Conservation (phyloP, 2,113 vertebrate species). For the Rutilus rutilus region DNA sequence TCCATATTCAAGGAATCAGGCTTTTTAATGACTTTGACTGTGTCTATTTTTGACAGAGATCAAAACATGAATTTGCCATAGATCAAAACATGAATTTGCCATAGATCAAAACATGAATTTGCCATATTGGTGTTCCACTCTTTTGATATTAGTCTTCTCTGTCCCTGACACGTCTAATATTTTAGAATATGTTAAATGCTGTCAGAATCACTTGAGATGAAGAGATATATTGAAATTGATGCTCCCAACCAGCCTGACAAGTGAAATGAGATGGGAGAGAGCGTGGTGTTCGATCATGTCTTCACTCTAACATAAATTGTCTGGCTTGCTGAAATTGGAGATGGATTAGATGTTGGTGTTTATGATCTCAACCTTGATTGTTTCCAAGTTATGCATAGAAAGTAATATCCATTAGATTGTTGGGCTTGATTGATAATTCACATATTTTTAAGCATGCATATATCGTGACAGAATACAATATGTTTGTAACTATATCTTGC, state of each 20-base stretch:
- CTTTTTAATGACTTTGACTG: neutral
- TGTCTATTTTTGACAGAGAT: slow-evolving; percentile 11
- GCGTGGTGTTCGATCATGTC: slow-evolving; percentile 18
- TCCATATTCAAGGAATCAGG: neutral
- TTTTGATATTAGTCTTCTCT: slow-evolving; percentile 9
- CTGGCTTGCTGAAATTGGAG: slow-evolving; percentile 41
- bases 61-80: neutral
- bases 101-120: slow-evolving; percentile 3
- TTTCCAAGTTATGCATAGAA: slow-evolving; percentile 22
- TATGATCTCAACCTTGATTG: slow-evolving; percentile 43
- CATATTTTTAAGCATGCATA: neutral
- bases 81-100: neutral
- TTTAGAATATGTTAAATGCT: slow-evolving; percentile 30
- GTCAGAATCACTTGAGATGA: slow-evolving; percentile 25
- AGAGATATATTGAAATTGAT: slow-evolving; percentile 35
- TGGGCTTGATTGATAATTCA: slow-evolving; percentile 12
- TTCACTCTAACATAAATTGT: slow-evolving; percentile 36
- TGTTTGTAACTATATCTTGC: neutral
- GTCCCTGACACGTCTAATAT: slow-evolving; percentile 25
- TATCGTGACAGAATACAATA: neutral
- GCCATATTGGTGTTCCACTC: neutral
- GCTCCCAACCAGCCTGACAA: slow-evolving; percentile 16
- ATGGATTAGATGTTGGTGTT: slow-evolving; percentile 27
- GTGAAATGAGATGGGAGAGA: slow-evolving; percentile 41
- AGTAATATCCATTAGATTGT: slow-evolving; percentile 23